Base-by-base conservation (phyloP, 2,113 vertebrate species). In the Hoplias malabaricus region DNA sequence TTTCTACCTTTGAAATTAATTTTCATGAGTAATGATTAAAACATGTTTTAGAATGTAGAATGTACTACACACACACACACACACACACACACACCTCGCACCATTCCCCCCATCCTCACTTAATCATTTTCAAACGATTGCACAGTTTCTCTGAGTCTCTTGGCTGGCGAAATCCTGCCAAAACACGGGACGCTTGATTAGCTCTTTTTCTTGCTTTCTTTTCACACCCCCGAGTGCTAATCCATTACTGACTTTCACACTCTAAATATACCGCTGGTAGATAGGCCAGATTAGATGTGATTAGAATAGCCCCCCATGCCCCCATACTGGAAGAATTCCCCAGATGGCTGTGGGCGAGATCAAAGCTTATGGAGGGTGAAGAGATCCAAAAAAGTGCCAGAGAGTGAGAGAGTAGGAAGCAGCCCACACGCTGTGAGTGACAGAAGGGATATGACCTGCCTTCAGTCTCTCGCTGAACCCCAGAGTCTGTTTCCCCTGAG, bases 331-430 rank as follows among this genome's bases (percentile, higher is more conserved):
- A 75, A 69, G 48, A 34, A 76, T 69, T 59, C 46, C 53, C 70
- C n/a, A 10, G 43, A 72, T 27, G 27, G 14, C 27, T 69, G 43
- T 53, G 43, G 67, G n/a, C 0, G 31, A 48, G 73, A 86, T 82
- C 81, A 83, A 76, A 77, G 71, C 2, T 13, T 14, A 48, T 5
- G 23, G 48, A 63, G 54, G 63, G 61, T 42, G 48, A 73, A 56
- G 23, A 7, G 33, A 74, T 79, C 82, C 82, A 81, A 81, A 63
- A 79, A 84, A 61, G 61, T 81, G 75, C 53, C 82, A 81, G 61
- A 81, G 61, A 79, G n/a, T 70, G 43, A 67, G 53, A 82, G 38
- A 36, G 77, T 40, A 78, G 73, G 57, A 61, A 82, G 59, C 27
- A 46, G 46, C 38, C 10, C 1, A 16, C 31, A 48, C 61, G 31